phyloP scores from a whole-genome alignment of 2,797 vertebrate genomes.

The Sebastes vulpes region DNA sequence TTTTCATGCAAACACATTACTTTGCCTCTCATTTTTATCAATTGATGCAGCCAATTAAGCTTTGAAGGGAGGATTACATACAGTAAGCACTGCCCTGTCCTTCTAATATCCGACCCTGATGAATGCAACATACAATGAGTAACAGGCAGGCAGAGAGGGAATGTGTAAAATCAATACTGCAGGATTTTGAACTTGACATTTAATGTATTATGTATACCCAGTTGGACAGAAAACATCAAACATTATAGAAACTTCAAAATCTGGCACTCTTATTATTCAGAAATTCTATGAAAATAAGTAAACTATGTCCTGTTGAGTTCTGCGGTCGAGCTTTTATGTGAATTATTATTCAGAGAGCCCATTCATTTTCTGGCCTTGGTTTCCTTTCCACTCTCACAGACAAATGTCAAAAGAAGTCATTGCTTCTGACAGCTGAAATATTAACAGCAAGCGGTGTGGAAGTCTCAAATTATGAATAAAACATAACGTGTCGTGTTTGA shows the following conservation, averaged over 20 bases:
- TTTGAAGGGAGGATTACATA: not conserved
- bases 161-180: not conserved
- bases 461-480: slow-evolving; percentile 71
- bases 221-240: not conserved
- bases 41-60: not conserved
- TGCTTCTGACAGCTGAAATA: slow-evolving; percentile 49
- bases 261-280: not conserved
- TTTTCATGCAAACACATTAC: not conserved
- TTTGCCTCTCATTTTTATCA: not conserved
- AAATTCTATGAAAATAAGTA: not conserved
- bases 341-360: slow-evolving; percentile 26
- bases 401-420: slow-evolving; percentile 44
- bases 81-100: not conserved
- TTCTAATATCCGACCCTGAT: not conserved
- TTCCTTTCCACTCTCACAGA: not conserved
- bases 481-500: slow-evolving; percentile 73
- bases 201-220: not conserved
- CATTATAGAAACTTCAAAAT: not conserved
- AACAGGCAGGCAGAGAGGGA: not conserved
- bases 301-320: slow-evolving; percentile 9
- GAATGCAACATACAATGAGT: not conserved
- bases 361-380: not conserved
- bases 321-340: slow-evolving; percentile 11
- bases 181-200: not conserved
- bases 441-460: slow-evolving; percentile 45